phyloP scores from a whole-genome alignment of 35 echinoderm and acorn worm species.

The Stichopus chloronotus region DNA sequence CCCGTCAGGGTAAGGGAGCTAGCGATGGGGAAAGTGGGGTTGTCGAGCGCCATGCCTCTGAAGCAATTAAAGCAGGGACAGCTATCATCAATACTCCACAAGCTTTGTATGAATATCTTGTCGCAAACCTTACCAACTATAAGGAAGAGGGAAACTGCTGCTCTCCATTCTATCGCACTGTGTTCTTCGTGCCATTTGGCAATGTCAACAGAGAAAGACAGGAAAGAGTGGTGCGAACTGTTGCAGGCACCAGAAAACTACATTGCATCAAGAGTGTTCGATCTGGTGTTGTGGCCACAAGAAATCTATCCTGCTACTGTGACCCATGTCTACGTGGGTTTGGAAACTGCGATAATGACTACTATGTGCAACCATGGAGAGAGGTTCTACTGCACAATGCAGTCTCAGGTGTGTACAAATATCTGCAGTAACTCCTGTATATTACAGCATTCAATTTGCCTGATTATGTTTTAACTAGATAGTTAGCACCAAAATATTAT shows the following conservation, averaged over 20 bases:
- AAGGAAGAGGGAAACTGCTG: not conserved
- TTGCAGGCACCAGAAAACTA: not conserved
- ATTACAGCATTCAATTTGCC: slow-evolving; percentile 4
- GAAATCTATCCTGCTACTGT: slow-evolving; percentile 20
- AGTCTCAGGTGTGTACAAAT: not conserved
- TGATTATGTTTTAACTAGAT: slow-evolving; percentile 8
- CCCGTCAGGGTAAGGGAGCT: slow-evolving; percentile 41
- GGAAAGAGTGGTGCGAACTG: not conserved
- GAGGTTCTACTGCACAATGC: not conserved
- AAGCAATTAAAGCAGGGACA: not conserved
- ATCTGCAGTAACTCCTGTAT: slow-evolving; percentile 10
- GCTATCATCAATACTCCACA: slow-evolving; percentile 25
- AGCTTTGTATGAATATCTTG: slow-evolving; percentile 6
- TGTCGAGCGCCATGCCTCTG: not conserved
- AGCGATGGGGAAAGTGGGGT: slow-evolving; percentile 50
- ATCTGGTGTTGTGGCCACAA: not conserved
- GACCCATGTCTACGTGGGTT: not conserved
- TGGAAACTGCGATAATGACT: not conserved
- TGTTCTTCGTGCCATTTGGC: slow-evolving; percentile 11
- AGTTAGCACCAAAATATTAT: slow-evolving; percentile 18
- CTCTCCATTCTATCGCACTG: not conserved
- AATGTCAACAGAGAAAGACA: slow-evolving; percentile 4
- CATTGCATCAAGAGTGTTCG: not conserved
- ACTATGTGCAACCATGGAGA: not conserved
- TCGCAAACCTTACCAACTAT: not conserved